Evolutionary conservation across 2,797 vertebrate genomes (phyloP), one percentile per base, ranked within the genome.

Genomic region (Sebastes variabilis): DNA sequence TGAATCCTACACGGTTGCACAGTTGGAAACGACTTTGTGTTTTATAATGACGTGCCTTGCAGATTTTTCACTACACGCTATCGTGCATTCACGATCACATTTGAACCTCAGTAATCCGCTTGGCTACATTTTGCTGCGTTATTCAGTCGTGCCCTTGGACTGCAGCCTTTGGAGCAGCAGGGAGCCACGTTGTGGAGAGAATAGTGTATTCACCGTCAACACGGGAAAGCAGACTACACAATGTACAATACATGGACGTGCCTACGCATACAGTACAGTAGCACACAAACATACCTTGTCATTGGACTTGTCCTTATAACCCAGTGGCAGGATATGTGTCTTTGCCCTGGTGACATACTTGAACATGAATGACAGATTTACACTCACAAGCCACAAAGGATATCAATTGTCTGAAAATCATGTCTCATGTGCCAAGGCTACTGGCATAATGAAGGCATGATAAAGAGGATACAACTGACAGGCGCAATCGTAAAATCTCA

Each of bases 121-220:
- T 55, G 66, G 73, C 60, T 73, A 68, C 61, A 71, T 71, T 81
- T 66, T 84, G 59, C 22, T 81, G 72, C 80, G 72, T 87, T 89
- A 89, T 89, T 86, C 83, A 87, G 82, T 59, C 25, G 36, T 73
- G 61, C 24, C 74, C 64, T 82, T 64, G 49, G 85, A 73, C 79
- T 67, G 66, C 62, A 75, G 78, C 30, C 61, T 78, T 42, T 71
- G 56, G 67, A 85, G 77, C 78, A 79, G 76, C 64, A 8, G 72
- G 58, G 72, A 52, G 60, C 29, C 66, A n/a, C 55, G 27, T 18
- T 29, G 36, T 52, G 32, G 52, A 66, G 67, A 76, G 18, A 72
- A 76, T 16, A 13, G 64, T 38, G 20, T 11, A 66, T 30, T 72
- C 62, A 46, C 32, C 66, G n/a, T 73, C 72, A 42, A 73, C 52